Conservation (phyloP, 2,888 invertebrate genomes). For the Tipula helvola region DNA sequence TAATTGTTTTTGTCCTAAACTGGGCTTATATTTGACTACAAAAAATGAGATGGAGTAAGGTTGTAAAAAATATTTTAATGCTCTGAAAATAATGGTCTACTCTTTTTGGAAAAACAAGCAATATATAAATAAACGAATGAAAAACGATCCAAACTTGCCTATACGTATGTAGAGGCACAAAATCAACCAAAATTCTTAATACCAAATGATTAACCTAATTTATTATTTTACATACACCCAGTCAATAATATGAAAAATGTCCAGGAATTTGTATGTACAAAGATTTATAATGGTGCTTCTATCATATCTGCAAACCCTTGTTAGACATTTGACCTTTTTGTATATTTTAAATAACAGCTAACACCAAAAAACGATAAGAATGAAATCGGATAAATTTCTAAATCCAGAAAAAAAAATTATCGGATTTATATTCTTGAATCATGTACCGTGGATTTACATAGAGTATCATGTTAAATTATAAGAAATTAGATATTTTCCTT, state of each 20-base stretch:
- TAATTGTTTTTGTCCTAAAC: too few relatives aligned
- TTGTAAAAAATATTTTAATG: background rate
- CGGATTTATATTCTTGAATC: background rate
- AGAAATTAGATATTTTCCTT: background rate
- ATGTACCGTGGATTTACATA: background rate
- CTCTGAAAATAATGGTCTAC: background rate
- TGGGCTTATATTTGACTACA: too few relatives aligned
- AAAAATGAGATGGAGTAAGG: background rate
- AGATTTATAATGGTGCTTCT: too few relatives aligned
- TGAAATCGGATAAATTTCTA: background rate
- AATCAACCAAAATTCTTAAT: too few relatives aligned
- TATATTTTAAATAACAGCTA: background rate
- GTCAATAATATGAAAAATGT: too few relatives aligned
- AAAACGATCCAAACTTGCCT: too few relatives aligned
- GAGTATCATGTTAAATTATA: background rate
- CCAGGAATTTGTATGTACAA: too few relatives aligned
- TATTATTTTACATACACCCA: too few relatives aligned
- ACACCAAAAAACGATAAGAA: background rate
- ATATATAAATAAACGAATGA: too few relatives aligned
- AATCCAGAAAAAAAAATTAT: background rate
- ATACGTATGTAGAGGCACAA: too few relatives aligned
- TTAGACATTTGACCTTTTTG: background rate
- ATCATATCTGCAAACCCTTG: background rate
- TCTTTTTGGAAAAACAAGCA: too few relatives aligned
- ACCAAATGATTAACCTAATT: too few relatives aligned